Evolutionary conservation across 2,888 invertebrate genomes (phyloP).

Genomic region (Bugulina stolonifera): DNA sequence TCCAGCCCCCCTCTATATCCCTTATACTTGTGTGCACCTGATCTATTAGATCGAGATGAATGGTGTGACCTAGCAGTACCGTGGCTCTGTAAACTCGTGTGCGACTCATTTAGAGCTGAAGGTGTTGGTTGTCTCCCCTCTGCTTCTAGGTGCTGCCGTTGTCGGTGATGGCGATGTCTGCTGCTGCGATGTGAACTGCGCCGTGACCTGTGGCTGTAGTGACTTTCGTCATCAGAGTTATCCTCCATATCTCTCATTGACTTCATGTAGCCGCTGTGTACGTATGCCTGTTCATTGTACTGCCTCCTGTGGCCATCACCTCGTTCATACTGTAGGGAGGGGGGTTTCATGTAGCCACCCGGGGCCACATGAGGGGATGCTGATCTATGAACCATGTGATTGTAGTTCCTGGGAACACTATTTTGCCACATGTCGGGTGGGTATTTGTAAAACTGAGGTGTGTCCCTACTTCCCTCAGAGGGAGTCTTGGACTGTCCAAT

Average conservation of each 20-base stretch:
- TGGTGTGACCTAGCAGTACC: slow-evolving; percentile 9
- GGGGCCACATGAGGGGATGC: background rate
- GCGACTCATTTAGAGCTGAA: slow-evolving; percentile 16
- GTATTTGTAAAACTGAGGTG: background rate
- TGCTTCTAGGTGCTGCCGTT: slow-evolving; percentile 25
- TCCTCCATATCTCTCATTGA: slow-evolving; percentile 7
- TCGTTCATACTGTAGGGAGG: background rate
- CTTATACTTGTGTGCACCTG: background rate
- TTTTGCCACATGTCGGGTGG: slow-evolving; percentile 23
- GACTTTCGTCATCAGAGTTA: slow-evolving; percentile 25
- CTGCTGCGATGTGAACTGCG: slow-evolving; percentile 26
- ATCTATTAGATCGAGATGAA: slow-evolving; percentile 7
- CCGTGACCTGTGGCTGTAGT: slow-evolving; percentile 12
- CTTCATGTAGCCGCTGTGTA: background rate
- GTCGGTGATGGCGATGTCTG: slow-evolving; percentile 30
- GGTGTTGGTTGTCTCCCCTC: background rate
- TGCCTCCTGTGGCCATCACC: background rate
- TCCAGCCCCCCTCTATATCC: background rate
- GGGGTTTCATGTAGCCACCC: background rate
- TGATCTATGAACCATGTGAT: background rate
- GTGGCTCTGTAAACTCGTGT: slow-evolving; percentile 11
- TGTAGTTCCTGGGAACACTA: slow-evolving; percentile 4
- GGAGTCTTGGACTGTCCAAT: slow-evolving; percentile 9
- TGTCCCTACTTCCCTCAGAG: background rate
- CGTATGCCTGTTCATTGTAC: background rate